Conservation (phyloP, 37 sponge, comb jelly and placozoan genomes). For the Spongia lamella region DNA sequence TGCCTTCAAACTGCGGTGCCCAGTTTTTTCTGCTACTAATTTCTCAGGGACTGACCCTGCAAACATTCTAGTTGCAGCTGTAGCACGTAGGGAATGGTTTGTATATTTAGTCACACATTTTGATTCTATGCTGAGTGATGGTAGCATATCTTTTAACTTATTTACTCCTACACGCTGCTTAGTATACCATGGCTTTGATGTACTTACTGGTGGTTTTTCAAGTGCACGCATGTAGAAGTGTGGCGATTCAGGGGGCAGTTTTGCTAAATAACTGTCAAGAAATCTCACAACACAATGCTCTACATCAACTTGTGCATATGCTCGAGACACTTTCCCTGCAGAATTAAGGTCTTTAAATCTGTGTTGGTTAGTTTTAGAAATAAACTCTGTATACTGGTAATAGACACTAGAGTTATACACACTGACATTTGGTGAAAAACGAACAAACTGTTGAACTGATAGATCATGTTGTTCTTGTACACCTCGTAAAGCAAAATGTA, state of each 20-base stretch:
- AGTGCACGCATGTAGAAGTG: no score
- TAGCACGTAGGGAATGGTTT: no score
- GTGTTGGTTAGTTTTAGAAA: constrained; percentile 24
- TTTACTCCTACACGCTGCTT: no score
- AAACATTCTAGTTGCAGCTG: no score
- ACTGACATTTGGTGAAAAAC: background rate
- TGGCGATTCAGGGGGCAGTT: no score
- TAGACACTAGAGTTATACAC: constrained; percentile 4
- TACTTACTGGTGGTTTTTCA: background rate
- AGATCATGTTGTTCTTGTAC: constrained; percentile 28
- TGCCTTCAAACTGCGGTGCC: no score
- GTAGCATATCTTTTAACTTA: background rate
- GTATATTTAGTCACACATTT: no score
- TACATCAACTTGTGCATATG: constrained; percentile 4
- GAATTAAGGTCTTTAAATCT: constrained; percentile 22
- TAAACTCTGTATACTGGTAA: constrained; percentile 2
- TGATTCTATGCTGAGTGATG: no score
- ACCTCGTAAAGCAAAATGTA: constrained; percentile 9
- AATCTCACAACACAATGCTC: background rate
- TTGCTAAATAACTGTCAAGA: no score
- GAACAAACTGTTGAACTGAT: background rate
- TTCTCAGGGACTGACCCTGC: no score
- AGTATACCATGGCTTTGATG: background rate
- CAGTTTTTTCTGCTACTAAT: no score
- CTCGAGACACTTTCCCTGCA: constrained; percentile 1